These are phyloP conservation scores for Trichonephila inaurata DNA, from an alignment of 1,140 invertebrate genomes.

Conservation along the genomic window DNA sequence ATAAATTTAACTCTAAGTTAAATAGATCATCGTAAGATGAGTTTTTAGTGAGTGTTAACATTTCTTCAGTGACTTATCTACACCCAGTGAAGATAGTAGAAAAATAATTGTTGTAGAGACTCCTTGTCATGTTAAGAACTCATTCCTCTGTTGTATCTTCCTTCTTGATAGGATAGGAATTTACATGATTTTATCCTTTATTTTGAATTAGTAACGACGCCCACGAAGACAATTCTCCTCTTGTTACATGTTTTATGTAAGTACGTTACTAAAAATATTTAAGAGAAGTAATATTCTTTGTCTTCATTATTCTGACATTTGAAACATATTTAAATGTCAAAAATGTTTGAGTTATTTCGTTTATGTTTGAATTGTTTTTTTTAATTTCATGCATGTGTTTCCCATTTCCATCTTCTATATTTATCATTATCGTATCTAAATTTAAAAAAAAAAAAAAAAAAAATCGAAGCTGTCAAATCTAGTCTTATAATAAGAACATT, in stretches of 20 bases:
- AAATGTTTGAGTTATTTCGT: not conserved
- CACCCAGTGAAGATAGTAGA: constrained; percentile 39
- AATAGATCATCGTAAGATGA: constrained; percentile 53
- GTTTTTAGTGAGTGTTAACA: constrained; percentile 55
- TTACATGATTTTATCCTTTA: constrained; percentile 30
- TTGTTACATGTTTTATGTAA: constrained; percentile 39
- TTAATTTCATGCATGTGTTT: not conserved
- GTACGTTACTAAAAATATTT: constrained; percentile 17
- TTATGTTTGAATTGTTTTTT: not conserved
- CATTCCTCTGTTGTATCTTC: constrained; percentile 51
- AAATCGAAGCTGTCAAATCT: not conserved
- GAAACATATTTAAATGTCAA: not conserved
- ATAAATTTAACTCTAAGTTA: constrained; percentile 12
- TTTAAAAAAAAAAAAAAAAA: constrained; percentile 11
- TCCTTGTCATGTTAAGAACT: constrained; percentile 24
- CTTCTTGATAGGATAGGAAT: constrained; percentile 53
- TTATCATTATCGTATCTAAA: not conserved
- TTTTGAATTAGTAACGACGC: constrained; percentile 18
- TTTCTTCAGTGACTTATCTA: not conserved
- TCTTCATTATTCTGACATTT: not conserved
- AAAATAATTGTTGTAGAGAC: constrained; percentile 20
- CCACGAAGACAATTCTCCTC: constrained; percentile 19
- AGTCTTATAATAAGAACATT: not conserved
- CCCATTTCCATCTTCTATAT: not conserved
- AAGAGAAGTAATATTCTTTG: not conserved